Evolutionary conservation across 2,888 invertebrate genomes (phyloP).

Genomic region (Lymantria dispar): DNA sequence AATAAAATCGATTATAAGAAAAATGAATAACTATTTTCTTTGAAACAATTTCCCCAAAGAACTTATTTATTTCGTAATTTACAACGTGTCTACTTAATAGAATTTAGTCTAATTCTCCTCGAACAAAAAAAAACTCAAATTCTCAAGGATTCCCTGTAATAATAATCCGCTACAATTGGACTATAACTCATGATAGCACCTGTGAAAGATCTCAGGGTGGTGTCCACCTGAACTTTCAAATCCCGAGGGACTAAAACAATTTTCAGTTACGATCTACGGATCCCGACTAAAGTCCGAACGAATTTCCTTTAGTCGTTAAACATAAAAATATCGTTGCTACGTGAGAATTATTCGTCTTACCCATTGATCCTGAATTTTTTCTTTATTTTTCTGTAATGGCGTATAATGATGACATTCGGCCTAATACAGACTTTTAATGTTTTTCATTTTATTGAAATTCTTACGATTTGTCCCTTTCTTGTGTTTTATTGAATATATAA

Average conservation of each 20-base stretch:
- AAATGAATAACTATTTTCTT: no score
- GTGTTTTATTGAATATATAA: no score
- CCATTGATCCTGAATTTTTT: constrained; percentile 27
- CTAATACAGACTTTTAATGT: constrained; percentile 4
- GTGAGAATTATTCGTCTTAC: constrained; percentile 45
- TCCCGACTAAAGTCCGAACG: constrained; percentile 49
- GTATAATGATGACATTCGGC: constrained; percentile 29
- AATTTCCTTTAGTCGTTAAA: constrained; percentile 58
- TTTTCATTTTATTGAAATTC: no score
- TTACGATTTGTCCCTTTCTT: no score
- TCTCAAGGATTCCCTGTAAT: constrained; percentile 47
- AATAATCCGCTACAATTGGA: constrained; percentile 53
- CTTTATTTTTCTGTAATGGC: constrained; percentile 30
- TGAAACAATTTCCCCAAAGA: no score
- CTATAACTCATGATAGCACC: constrained; percentile 68
- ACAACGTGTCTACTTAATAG: no score
- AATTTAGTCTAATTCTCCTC: neutral
- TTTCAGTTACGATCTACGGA: constrained; percentile 62
- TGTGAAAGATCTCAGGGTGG: constrained; percentile 57
- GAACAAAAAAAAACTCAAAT: constrained; percentile 19
- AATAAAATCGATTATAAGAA: no score
- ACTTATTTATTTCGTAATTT: neutral
- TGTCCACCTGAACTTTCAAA: constrained; percentile 46
- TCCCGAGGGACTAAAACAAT: constrained; percentile 63
- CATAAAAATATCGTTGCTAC: constrained; percentile 64